Evolutionary conservation across 2,797 vertebrate genomes (phyloP), one percentile per base, ranked within the genome.

Genomic region (Helicolenus hilgendorfi): DNA sequence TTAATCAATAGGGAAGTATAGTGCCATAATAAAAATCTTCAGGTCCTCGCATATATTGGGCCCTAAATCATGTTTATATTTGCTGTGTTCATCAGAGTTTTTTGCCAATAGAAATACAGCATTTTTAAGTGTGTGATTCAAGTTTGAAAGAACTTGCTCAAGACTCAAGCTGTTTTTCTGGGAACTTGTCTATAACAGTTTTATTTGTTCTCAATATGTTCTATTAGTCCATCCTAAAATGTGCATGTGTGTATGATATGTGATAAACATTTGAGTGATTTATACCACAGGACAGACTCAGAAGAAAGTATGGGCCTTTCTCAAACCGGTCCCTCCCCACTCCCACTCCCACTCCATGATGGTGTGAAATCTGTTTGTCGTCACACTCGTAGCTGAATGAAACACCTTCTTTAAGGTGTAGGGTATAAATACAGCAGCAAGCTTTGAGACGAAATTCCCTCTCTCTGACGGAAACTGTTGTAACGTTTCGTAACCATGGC

Each of bases 1-100:
- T 93, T 95, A 96, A 96, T 97, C 97, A 97, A 97, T 96, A 94
- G 73, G 59, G 59, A 92, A 91, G 89, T 93, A 89, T 93, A 94
- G 85, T 79, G 90, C 81, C 75, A 76, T 92, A 84, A 94, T 95
- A 94, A 94, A 96, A 95, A 91, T 56, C 33, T 63, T 68, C 60
- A 92, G 81, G 87, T 91, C 84, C 70, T 83, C 90, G 89, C 77
- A 83, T 76, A 84, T 84, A 75, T 70, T 53, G 75, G 58, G 38
- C 62, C 77, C 26, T 94, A 92, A 92, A 96, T 96, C 83, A 91
- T 80, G 82, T 81, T 90, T 88, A 83, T 81, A 85, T 94, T 93
- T 91, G 86, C 91, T 89, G 82, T 86, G 77, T 91, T 92, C 90
- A 91, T 92, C 92, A 88, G 72, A 86, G 83, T 85, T 89, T 86